These are phyloP conservation scores for Semnornis frantzii DNA, from an alignment of 2,113 vertebrate species.

Conservation along the genomic window DNA sequence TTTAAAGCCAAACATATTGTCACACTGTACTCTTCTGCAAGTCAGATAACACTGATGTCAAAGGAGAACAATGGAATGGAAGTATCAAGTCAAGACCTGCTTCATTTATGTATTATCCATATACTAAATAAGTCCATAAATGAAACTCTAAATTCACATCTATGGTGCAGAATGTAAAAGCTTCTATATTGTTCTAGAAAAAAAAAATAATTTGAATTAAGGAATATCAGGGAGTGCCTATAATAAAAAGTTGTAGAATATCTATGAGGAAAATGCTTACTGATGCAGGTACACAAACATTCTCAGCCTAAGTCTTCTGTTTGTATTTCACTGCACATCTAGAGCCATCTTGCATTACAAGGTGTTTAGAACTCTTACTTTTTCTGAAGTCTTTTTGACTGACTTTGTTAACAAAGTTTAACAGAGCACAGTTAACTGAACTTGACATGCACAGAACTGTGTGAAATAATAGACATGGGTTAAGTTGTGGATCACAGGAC, in stretches of 20 bases:
- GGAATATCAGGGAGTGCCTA: background rate
- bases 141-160: background rate
- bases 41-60: background rate
- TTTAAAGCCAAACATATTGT: conserved; percentile 50
- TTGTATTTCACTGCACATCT: background rate
- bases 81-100: background rate
- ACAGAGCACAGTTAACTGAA: background rate
- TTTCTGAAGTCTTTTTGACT: background rate
- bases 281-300: background rate
- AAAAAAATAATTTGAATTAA: background rate
- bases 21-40: background rate
- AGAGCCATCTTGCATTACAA: background rate
- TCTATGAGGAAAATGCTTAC: background rate
- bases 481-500: conserved; percentile 39
- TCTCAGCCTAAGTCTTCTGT: background rate
- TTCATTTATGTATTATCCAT: background rate
- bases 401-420: background rate
- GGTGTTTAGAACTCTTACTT: background rate
- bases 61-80: conserved; percentile 11
- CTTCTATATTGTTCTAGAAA: background rate
- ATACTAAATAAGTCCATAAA: background rate
- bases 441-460: background rate
- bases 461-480: conserved; percentile 39
- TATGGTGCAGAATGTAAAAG: background rate
- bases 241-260: background rate